Evolutionary conservation across 1,140 invertebrate genomes (phyloP).

Genomic region (Andricus grossulariae): DNA sequence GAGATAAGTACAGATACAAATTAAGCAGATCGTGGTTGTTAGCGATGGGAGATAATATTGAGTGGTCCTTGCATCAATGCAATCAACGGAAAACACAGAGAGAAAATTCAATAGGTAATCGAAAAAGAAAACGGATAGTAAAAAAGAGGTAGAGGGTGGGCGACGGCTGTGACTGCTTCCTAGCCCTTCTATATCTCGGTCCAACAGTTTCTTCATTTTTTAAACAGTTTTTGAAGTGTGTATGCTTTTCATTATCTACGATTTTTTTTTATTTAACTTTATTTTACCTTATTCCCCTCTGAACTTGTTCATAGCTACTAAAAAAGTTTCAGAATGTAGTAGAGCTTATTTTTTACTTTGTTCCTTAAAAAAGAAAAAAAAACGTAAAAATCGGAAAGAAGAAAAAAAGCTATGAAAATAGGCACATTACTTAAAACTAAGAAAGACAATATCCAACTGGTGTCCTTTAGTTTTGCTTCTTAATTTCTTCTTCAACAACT

Average conservation of each 20-base stretch:
- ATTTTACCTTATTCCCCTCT: neutral
- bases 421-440: too few relatives aligned
- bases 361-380: too few relatives aligned
- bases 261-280: neutral
- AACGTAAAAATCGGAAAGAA: too few relatives aligned
- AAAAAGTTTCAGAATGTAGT: too few relatives aligned
- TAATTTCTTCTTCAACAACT: neutral
- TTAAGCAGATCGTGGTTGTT: slow-evolving; percentile 73
- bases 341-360: too few relatives aligned
- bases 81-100: slow-evolving; percentile 68
- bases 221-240: neutral
- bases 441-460: too few relatives aligned
- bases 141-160: slow-evolving; percentile 40
- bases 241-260: neutral
- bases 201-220: neutral
- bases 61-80: slow-evolving; percentile 76
- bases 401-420: too few relatives aligned
- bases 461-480: neutral
- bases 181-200: slow-evolving; percentile 1
- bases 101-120: slow-evolving; percentile 55
- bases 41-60: slow-evolving; percentile 75
- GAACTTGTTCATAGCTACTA: neutral
- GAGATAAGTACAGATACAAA: slow-evolving; percentile 69
- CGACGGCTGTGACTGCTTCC: slow-evolving; percentile 30
- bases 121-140: slow-evolving; percentile 43